Evolutionary conservation across 2,888 invertebrate genomes (phyloP), one percentile per base, ranked within the genome.

Genomic region (Rhagonycha fulva): DNA sequence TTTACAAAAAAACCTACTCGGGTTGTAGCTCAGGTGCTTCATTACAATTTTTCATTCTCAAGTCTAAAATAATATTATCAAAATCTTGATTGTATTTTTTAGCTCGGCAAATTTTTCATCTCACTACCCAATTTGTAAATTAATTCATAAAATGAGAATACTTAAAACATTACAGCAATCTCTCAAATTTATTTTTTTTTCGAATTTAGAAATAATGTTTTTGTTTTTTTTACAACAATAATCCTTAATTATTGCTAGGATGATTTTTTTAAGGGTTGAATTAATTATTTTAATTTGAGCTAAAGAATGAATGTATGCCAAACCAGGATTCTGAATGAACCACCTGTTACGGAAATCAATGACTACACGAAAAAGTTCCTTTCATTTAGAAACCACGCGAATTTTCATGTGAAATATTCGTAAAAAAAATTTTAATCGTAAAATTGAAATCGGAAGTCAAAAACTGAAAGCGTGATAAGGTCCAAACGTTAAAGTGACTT

Each of bases 261-360:
- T 62, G 19, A 62, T 62, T 62, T 23, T 62, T 23, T 62, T 62
- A 9, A 19, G 10, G n/a, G 63, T 26, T 3, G 4, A 26, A 9
- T 14, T 66, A 62, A 62, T 47, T 47, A 66, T 26, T 66, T 26
- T 26, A 14, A 23, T 62, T 28, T 23, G 47, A 47, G 60, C 47
- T 14, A 32, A n/a, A 61, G 30, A 60, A 24, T 23, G 62, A 74
- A 74, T 74, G 63, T 74, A 24, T 74, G 76, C 74, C 74, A 76
- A 76, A 74, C 74, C 74, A 71, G 74, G 76, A 61, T 68, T 70
- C 60, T 76, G 76, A 81, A 81, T 81, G 81, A 81, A 81, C 81
- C 81, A 81, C 81, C 81, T 81, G 81, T 81, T 81, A 81, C 75
- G 62, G 73, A 74, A 75, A 78, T 80, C 80, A 79, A 78, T 80